These are phyloP conservation scores for Falco novaeseelandiae DNA, from an alignment of 2,797 vertebrate genomes.

Conservation along the genomic window DNA sequence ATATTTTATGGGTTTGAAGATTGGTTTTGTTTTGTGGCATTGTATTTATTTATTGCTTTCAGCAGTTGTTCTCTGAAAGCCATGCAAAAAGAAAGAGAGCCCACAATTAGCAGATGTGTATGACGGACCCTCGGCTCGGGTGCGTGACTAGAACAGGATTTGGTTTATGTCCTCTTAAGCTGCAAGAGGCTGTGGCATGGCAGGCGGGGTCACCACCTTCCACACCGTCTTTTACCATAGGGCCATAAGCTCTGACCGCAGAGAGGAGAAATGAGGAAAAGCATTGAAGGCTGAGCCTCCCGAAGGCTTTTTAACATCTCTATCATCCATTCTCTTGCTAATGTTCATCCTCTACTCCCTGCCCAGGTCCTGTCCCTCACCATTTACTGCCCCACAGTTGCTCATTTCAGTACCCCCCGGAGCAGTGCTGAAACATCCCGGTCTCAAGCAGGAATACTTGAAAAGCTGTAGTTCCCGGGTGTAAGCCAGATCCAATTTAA, in stretches of 20 bases:
- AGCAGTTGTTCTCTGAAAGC: not conserved
- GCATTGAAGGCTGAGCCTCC: not conserved
- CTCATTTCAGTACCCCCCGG: not conserved
- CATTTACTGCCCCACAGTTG: not conserved
- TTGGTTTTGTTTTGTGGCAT: not conserved
- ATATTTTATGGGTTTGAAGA: fast-evolving
- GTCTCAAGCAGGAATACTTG: fast-evolving
- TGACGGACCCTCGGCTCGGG: not conserved
- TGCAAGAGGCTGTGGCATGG: not conserved
- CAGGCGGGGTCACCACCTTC: not conserved
- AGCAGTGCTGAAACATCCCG: fast-evolving
- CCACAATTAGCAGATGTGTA: not conserved
- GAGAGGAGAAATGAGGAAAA: not conserved
- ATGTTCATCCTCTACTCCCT: not conserved
- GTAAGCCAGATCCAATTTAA: not conserved
- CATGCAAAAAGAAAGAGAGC: not conserved
- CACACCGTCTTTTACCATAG: not conserved
- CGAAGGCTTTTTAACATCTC: not conserved
- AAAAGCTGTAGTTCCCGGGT: not conserved
- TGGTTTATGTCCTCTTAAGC: fast-evolving
- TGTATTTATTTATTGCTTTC: not conserved
- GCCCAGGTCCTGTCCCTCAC: not conserved
- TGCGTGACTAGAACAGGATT: not conserved
- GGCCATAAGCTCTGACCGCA: fast-evolving
- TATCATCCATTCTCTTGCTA: not conserved